These are phyloP conservation scores for Spodoptera picta DNA, from an alignment of 2,888 invertebrate species.

Conservation along the genomic window DNA sequence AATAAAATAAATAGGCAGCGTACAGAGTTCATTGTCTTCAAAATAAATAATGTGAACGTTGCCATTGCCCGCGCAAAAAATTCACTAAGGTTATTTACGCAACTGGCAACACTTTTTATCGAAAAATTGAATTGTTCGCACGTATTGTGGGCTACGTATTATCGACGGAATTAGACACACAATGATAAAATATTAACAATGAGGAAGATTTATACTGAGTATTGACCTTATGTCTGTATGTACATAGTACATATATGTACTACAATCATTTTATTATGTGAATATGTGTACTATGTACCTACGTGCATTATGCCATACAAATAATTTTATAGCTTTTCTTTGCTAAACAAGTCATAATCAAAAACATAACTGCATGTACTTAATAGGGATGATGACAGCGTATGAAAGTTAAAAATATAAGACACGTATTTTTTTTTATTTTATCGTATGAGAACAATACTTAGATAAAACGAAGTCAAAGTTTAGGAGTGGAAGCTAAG, in stretches of 20 bases:
- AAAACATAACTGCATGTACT: no score
- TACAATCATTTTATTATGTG: background rate
- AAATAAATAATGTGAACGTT: constrained; percentile 50
- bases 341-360: no score
- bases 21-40: constrained; percentile 54
- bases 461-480: no score
- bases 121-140: constrained; percentile 49
- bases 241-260: background rate
- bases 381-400: no score
- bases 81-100: constrained; percentile 53
- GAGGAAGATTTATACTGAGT: constrained; percentile 26
- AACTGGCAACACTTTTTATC: constrained; percentile 58
- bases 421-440: no score
- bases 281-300: no score
- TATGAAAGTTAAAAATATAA: no score
- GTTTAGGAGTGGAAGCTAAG: no score
- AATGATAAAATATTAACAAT: constrained; percentile 21
- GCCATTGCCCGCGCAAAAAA: constrained; percentile 49
- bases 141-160: constrained; percentile 31
- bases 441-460: no score
- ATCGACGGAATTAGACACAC: constrained; percentile 19
- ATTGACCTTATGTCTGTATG: background rate
- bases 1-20: constrained; percentile 35
- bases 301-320: no score
- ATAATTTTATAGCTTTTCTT: no score